Evolutionary conservation across 2,888 invertebrate species (phyloP), one percentile per base, ranked within the genome.

Genomic region (Lasioglossum vierecki): DNA sequence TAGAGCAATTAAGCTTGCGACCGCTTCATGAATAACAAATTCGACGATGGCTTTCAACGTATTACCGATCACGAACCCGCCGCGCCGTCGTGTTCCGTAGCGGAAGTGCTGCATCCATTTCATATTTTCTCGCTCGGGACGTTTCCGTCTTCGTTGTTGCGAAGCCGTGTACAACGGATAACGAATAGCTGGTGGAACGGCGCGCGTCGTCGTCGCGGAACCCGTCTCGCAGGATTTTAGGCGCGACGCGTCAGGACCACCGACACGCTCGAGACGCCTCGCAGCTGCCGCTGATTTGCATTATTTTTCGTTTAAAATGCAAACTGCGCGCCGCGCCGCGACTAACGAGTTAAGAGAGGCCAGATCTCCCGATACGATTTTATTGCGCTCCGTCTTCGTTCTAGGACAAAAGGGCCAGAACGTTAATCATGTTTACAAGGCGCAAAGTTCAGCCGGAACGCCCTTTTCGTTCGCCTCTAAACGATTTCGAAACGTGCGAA

Each of bases 271-370:
- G 35, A 35, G 30, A 30, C 66, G 18, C 60, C 26, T 60, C 26
- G 60, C 60, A 60, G 60, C 60, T 60, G 60, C 60, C 26, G 44
- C 71, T 49, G 76, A 76, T 82, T 82, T 85, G 79, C 85, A 85
- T 86, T 82, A 86, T 84, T 85, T 86, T 80, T 85, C 86, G 85
- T 79, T 85, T 86, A 86, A 86, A 85, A 85, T 85, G 85, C 85
- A 85, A 86, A 86, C 74, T 66, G 44, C 79, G 70, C 76, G 30
- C 73, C 71, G 74, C 76, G 66, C 57, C 73, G 74, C 71, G 41
- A 44, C 76, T 85, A 83, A 83, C 85, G 85, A 83, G 85, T 77
- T 77, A 85, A 86, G 82, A 85, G 78, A 57, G 68, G 26, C 72
- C 39, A 22, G 81, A 85, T 85, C 80, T 79, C 26, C 57, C 35